Evolutionary conservation across 2,113 vertebrate species (phyloP).

Genomic region (Choloepus hoffmanni): DNA sequence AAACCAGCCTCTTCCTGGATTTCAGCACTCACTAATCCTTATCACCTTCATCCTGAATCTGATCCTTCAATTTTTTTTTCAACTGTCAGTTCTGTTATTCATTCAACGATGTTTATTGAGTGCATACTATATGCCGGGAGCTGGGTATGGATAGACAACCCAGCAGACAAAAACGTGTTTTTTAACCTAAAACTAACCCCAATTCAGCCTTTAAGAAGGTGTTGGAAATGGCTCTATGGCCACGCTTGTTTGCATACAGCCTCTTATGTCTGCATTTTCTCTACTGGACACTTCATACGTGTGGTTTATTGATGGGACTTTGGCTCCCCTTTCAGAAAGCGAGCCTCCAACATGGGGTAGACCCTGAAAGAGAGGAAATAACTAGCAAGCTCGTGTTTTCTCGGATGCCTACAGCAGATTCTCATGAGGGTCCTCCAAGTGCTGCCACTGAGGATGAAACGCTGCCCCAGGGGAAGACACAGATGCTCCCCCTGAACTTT

Average conservation of each 20-base stretch:
- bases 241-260: rapidly evolving
- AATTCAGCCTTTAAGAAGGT: not conserved
- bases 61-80: not conserved
- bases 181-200: not conserved
- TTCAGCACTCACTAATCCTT: rapidly evolving
- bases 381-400: rapidly evolving
- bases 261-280: not conserved
- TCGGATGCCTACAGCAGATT: too few species aligned
- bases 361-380: rapidly evolving
- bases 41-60: not conserved
- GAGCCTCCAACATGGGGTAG: not conserved
- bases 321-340: not conserved
- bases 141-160: not conserved
- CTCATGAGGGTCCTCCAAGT: rapidly evolving
- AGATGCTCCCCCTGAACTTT: too few species aligned
- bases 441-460: not conserved
- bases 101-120: not conserved
- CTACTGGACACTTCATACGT: not conserved
- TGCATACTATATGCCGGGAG: not conserved
- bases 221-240: too few species aligned
- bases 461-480: rapidly evolving
- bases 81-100: not conserved
- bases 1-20: not conserved
- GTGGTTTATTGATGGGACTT: not conserved
- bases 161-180: not conserved